phyloP scores from a whole-genome alignment of 2,888 invertebrate species.

The Epistrophe eligans region DNA sequence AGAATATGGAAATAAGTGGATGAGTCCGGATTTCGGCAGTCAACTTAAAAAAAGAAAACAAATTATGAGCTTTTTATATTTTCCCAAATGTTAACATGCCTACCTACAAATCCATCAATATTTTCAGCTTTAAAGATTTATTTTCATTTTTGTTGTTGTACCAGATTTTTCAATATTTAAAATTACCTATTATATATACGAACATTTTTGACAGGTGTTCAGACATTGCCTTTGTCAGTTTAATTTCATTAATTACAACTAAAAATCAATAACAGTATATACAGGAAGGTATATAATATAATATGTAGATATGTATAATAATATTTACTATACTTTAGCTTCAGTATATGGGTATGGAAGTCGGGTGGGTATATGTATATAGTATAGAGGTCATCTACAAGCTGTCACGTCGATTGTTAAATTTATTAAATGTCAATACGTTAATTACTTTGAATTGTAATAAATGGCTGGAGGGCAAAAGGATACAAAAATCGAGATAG shows the following conservation, averaged over 20 bases:
- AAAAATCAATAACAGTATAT: neutral
- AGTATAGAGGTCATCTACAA: neutral
- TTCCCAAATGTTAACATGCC: neutral
- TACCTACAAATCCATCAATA: neutral
- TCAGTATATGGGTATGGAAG: neutral
- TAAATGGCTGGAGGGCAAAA: neutral
- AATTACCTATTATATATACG: neutral
- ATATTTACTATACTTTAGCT: too few species aligned
- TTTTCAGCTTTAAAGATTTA: neutral
- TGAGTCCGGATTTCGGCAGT: neutral
- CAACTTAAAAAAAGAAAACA: neutral
- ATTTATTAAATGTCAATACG: slow-evolving; percentile 7
- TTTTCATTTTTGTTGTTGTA: neutral
- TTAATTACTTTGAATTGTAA: neutral
- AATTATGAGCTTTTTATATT: neutral
- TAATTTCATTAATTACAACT: slow-evolving; percentile 22
- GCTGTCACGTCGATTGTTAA: slow-evolving; percentile 3
- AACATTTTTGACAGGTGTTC: slow-evolving; percentile 7
- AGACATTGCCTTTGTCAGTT: slow-evolving; percentile 3
- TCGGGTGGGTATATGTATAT: neutral
- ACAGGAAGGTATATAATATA: too few species aligned
- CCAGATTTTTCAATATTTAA: neutral
- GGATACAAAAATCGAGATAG: neutral
- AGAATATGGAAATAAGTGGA: neutral
- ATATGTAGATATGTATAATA: too few species aligned